Percentiles rank a stretch among this genome's conserved stretches.
These are phyloP conservation scores for Whitmania pigra DNA, from an alignment of 1,140 invertebrate species.

Conservation along the genomic window DNA sequence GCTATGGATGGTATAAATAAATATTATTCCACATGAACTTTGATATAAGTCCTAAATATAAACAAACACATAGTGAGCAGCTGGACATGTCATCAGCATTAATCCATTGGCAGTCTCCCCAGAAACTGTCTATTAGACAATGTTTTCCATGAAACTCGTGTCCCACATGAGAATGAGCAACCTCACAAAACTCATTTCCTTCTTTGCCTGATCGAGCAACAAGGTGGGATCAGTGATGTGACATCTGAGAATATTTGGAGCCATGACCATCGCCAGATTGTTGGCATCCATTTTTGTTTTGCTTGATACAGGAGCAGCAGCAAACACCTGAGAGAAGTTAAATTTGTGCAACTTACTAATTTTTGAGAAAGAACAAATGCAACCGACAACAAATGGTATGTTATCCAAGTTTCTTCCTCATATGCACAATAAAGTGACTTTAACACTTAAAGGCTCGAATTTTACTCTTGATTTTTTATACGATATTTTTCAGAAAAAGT, in stretches of 20 bases:
- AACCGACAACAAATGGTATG: neutral
- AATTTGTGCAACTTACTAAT: slow-evolving; percentile 7
- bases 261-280: slow-evolving; percentile 96
- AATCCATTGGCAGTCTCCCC: no score
- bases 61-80: no score
- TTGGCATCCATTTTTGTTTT: slow-evolving; percentile 96
- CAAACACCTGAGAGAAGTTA: slow-evolving; percentile 56
- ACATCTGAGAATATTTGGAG: slow-evolving; percentile 87
- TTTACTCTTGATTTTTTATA: no score
- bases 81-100: no score
- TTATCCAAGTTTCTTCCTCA: neutral
- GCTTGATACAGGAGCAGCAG: slow-evolving; percentile 72
- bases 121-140: slow-evolving; percentile 34
- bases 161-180: slow-evolving; percentile 84
- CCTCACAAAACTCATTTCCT: slow-evolving; percentile 92
- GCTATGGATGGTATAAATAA: no score
- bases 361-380: neutral
- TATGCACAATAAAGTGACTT: neutral
- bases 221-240: slow-evolving; percentile 81
- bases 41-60: no score
- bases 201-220: slow-evolving; percentile 89
- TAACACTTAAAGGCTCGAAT: no score
- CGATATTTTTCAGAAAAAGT: no score
- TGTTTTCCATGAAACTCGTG: slow-evolving; percentile 56
- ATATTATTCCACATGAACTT: no score